Conservation (phyloP, 2,113 vertebrate genomes). For the Etia nguti region DNA sequence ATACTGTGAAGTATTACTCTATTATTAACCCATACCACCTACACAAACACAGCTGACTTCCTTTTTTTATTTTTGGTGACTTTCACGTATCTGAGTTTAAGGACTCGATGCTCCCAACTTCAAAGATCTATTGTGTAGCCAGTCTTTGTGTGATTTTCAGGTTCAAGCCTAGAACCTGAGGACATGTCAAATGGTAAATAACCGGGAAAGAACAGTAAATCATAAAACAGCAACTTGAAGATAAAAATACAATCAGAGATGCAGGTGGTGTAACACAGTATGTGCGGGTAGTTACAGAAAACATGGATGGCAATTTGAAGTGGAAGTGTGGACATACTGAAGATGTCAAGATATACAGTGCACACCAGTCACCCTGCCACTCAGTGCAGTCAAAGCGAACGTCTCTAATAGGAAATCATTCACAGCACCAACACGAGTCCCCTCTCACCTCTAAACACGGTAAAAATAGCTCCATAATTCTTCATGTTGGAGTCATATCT, state of each 20-base stretch:
- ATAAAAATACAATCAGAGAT: background rate
- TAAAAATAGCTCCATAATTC: background rate
- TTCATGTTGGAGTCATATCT: background rate
- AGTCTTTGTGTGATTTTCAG: slow-evolving; percentile 4
- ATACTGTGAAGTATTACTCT: background rate
- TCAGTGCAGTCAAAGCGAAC: background rate
- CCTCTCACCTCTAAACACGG: background rate
- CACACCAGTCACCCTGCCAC: background rate
- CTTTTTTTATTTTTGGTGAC: background rate
- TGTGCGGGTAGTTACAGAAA: background rate
- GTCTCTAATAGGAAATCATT: background rate
- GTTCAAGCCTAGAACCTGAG: background rate
- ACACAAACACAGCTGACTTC: background rate
- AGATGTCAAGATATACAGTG: background rate
- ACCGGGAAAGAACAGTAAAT: background rate
- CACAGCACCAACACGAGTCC: background rate
- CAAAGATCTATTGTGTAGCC: background rate
- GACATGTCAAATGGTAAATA: slow-evolving; percentile 18
- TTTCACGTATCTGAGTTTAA: background rate
- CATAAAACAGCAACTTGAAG: background rate
- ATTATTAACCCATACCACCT: background rate
- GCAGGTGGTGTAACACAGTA: background rate
- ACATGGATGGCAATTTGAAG: background rate
- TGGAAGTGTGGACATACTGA: background rate
- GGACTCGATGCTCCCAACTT: background rate